A percentile compares a stretch with the other conserved stretches of the same genome.
Conservation (phyloP, 2,797 vertebrate species). For the Champsocephalus esox region DNA sequence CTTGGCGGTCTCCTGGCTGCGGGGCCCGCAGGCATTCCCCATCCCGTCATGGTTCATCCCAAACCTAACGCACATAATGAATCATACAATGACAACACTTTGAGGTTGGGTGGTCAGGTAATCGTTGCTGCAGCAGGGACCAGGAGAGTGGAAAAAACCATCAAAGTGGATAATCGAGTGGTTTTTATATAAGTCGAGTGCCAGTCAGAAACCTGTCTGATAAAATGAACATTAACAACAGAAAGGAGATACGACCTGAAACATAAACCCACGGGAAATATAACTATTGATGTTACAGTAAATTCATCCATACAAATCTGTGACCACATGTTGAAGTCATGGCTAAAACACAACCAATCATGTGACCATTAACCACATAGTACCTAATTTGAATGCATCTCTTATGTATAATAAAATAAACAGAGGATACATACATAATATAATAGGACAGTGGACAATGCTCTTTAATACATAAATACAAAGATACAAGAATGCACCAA, state of each 20-base stretch:
- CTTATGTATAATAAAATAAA: no score
- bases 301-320: constrained; percentile 13
- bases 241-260: neutral
- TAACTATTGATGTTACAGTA: neutral
- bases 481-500: neutral
- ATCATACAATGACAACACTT: constrained; percentile 57
- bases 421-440: constrained; percentile 2
- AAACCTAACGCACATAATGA: constrained; percentile 85
- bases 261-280: neutral
- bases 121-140: constrained; percentile 23
- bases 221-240: constrained; percentile 10
- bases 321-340: neutral
- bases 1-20: constrained; percentile 96
- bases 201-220: neutral
- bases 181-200: constrained; percentile 22
- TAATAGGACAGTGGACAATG: neutral
- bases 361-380: no score
- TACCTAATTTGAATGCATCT: no score
- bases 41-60: constrained; percentile 99
- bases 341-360: no score
- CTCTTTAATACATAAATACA: neutral
- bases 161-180: constrained; percentile 26
- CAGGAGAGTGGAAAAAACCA: constrained; percentile 36
- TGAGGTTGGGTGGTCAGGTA: constrained; percentile 37
- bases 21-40: constrained; percentile 94